Evolutionary conservation across 2,797 vertebrate species (phyloP).

Genomic region (Hyperoplus lanceolatus): DNA sequence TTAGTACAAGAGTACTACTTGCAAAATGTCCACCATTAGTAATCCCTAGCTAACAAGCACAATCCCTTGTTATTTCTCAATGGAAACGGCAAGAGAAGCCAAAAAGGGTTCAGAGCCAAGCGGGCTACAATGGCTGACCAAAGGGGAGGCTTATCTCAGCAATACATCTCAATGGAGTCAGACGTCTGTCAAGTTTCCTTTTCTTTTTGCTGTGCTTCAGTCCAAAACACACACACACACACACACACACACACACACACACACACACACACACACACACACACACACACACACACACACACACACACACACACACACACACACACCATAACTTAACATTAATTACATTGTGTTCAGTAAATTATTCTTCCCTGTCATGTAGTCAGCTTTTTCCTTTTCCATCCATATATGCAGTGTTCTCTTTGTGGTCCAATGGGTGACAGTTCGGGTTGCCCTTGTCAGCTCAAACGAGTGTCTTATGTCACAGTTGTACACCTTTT

Average conservation of each 20-base stretch:
- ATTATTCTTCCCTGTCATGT: not conserved
- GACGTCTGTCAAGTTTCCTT: conserved; percentile 1
- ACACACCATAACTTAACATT: too few species aligned
- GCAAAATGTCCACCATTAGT: not conserved
- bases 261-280: too few species aligned
- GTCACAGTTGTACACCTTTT: conserved; percentile 15
- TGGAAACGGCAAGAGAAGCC: not conserved
- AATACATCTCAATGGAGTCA: too few species aligned
- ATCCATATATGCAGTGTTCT: not conserved
- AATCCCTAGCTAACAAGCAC: too few species aligned
- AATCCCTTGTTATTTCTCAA: not conserved
- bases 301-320: too few species aligned
- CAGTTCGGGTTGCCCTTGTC: conserved; percentile 26
- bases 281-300: too few species aligned
- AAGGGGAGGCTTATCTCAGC: not conserved
- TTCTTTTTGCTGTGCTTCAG: not conserved
- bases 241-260: too few species aligned
- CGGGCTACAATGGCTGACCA: not conserved
- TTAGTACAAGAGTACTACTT: not conserved
- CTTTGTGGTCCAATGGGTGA: not conserved
- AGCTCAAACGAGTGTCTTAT: conserved; percentile 18
- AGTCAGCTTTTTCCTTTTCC: not conserved
- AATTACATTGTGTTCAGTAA: too few species aligned
- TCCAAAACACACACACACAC: not conserved
- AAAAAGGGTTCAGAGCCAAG: not conserved